Conservation (phyloP, 2,797 vertebrate species). For the Adrianichthys oophorus region DNA sequence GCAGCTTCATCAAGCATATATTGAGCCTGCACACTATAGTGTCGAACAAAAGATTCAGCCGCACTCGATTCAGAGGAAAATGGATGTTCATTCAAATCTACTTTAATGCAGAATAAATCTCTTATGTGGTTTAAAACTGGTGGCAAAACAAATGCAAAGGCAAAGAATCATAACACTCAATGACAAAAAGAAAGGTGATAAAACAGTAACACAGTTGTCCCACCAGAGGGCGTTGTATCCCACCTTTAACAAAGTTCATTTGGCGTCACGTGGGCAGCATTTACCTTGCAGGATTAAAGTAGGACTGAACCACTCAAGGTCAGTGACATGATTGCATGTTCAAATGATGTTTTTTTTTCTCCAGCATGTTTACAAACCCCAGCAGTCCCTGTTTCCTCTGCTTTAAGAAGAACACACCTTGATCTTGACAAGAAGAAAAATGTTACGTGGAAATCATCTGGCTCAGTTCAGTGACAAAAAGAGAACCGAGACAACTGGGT, state of each 20-base stretch:
- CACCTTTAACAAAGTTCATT: background rate
- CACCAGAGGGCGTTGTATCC: conserved; percentile 36
- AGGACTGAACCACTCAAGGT: background rate
- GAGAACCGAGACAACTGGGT: background rate
- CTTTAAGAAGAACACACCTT: conserved; percentile 41
- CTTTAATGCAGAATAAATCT: background rate
- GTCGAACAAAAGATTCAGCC: background rate
- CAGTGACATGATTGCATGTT: background rate
- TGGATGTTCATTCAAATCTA: background rate
- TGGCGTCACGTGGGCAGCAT: conserved; percentile 16
- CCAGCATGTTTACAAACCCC: background rate
- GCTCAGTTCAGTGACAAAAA: conserved; percentile 10
- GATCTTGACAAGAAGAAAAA: conserved; percentile 6
- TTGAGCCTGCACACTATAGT: background rate
- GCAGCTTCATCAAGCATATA: background rate
- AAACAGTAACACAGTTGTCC: background rate
- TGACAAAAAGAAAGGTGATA: too few species aligned
- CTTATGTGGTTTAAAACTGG: too few species aligned
- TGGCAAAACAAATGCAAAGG: background rate
- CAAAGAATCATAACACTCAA: too few species aligned
- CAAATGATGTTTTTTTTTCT: background rate
- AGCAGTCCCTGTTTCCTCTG: background rate
- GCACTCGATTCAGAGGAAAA: background rate
- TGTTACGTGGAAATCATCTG: conserved; percentile 26
- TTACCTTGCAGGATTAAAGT: conserved; percentile 6